Conservation (phyloP, 2,888 invertebrate genomes). For the Lacanobia wlatinum region DNA sequence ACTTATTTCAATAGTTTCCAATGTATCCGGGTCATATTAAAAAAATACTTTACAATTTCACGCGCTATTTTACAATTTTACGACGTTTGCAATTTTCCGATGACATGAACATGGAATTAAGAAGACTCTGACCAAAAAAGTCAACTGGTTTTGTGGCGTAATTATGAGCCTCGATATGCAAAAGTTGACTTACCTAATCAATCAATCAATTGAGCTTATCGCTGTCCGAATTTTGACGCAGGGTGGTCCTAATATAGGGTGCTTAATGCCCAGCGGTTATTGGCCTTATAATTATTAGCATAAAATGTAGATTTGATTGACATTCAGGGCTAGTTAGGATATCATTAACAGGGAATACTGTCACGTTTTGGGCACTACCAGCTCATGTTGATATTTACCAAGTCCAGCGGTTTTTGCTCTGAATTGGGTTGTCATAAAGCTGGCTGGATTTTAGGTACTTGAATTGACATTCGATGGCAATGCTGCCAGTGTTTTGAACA, state of each 20-base stretch:
- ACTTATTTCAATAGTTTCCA: too few relatives aligned
- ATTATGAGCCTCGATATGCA: slow-evolving; percentile 22
- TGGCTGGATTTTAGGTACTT: neutral
- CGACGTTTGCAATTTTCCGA: neutral
- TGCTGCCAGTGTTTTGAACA: neutral
- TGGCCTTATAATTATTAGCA: neutral
- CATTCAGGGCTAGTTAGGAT: too few relatives aligned
- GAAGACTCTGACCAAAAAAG: neutral
- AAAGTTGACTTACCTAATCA: slow-evolving; percentile 31
- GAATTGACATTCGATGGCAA: too few relatives aligned
- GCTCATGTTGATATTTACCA: neutral
- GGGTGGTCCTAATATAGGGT: slow-evolving; percentile 27
- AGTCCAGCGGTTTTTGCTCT: neutral
- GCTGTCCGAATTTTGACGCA: slow-evolving; percentile 24
- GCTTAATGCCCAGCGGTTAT: slow-evolving; percentile 1
- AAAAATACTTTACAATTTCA: too few relatives aligned
- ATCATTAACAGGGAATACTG: too few relatives aligned
- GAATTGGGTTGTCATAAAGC: neutral
- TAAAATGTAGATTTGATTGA: too few relatives aligned
- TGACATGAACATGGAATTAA: neutral
- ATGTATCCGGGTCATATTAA: too few relatives aligned
- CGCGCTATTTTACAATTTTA: too few relatives aligned
- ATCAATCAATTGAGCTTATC: slow-evolving; percentile 49
- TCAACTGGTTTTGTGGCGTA: neutral
- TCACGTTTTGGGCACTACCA: too few relatives aligned